Base-by-base conservation (phyloP, 53 echinoderm and acorn worm species). In the Mesocentrotus franciscanus region DNA sequence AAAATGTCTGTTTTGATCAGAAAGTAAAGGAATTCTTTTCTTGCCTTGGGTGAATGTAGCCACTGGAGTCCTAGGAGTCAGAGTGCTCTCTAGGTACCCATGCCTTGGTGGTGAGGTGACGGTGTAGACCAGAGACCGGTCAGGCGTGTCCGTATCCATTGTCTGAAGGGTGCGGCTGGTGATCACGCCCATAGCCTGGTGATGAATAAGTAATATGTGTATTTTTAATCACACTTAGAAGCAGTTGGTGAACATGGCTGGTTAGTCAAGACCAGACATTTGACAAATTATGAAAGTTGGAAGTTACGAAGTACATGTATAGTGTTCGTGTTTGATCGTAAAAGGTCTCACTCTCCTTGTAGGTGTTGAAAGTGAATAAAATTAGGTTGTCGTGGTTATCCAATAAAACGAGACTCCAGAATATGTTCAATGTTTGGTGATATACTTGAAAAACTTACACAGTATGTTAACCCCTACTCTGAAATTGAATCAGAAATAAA, bases 91-190 rank as follows among this genome's bases (percentile, higher is more conserved):
- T 56, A 99, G 96, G 64, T 93, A 97, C 62, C 99, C 99, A 79
- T 98, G 96, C 39, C 96, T 92, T 26, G 99, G 98, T 18, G 94
- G 97, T 6, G 99, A 95, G 14, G 97, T 99, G 94, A 99, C 78
- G 24, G 99, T 97, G 85, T 99, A 99, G 89, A 99, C 94, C 85
- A 99, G 72, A 75, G 96, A 90, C 22, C 97, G 95, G 81, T 99
- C 98, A 2, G 95, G 90, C 8, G 99, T 99, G 98, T 99, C 99
- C 10, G 97, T 96, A 71, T 99, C 99, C 94, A 98, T 96, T 9
- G 98, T 98, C 35, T 97, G 97, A 1, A 99, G 96, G 95, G 92
- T 96, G 57, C 96, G 96, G 20, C 97, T 95, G 7, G 98, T 98
- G 34, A 99, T 96, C 22, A 97, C 90, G 8, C 99, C 96, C 96